phyloP scores from a whole-genome alignment of 1,140 invertebrate species.

The Euura saliciscinereae region DNA sequence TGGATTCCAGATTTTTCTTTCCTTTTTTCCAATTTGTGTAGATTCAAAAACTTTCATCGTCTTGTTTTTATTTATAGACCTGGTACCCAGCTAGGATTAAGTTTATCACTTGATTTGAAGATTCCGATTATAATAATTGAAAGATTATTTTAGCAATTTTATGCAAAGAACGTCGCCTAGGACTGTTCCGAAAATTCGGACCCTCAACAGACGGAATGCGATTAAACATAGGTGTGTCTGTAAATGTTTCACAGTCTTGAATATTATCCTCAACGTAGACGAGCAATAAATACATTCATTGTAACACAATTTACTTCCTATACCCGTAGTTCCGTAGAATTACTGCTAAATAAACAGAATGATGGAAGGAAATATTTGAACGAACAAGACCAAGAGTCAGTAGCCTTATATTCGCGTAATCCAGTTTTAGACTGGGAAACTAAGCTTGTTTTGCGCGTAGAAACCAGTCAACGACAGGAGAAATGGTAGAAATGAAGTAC shows the following conservation, averaged over 20 bases:
- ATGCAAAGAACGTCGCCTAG: conserved; percentile 35
- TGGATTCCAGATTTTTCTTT: neutral
- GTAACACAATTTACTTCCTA: neutral
- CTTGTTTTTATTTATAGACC: neutral
- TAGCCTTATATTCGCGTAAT: neutral
- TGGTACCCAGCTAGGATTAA: neutral
- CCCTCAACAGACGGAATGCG: conserved; percentile 50
- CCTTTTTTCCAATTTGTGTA: neutral
- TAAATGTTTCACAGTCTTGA: neutral
- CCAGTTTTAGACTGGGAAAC: neutral
- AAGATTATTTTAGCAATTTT: conserved; percentile 42
- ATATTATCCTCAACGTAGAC: too few relatives aligned
- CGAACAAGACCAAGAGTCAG: neutral
- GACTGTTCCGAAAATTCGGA: conserved; percentile 39
- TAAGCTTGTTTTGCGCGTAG: neutral
- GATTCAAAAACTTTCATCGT: neutral
- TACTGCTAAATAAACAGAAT: neutral
- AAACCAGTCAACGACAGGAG: neutral
- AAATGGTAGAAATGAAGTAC: neutral
- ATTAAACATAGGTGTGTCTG: conserved; percentile 48
- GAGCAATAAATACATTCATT: too few relatives aligned
- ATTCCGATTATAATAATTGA: neutral
- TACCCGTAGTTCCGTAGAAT: neutral
- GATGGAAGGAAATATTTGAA: neutral
- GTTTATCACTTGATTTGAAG: neutral